These are phyloP conservation scores for Drosophila paracracens DNA, from an alignment of 2,888 invertebrate genomes.

Conservation along the genomic window DNA sequence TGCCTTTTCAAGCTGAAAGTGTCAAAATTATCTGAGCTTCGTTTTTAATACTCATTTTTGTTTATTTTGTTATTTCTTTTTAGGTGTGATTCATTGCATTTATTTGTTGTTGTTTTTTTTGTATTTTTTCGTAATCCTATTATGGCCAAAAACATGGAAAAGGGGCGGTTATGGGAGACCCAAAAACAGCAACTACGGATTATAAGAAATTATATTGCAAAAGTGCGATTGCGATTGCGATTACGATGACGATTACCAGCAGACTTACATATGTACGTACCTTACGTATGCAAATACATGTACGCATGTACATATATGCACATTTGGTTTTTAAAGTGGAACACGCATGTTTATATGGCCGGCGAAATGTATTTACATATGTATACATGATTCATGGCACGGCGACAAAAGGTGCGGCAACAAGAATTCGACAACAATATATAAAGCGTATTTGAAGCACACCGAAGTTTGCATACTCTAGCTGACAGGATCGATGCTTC, in stretches of 20 bases:
- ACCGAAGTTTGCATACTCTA: neutral
- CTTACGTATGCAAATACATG: neutral
- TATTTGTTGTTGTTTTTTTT: neutral
- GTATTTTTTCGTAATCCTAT: constrained; percentile 33
- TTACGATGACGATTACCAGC: constrained; percentile 32
- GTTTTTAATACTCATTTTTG: neutral
- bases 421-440: constrained; percentile 41
- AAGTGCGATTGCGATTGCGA: constrained; percentile 38
- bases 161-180: constrained; percentile 22
- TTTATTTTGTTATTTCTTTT: constrained; percentile 12
- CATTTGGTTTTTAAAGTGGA: constrained; percentile 67
- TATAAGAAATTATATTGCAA: constrained; percentile 62
- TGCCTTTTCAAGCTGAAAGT: constrained; percentile 38
- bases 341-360: constrained; percentile 62
- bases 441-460: neutral
- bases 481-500: neutral
- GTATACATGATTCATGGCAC: constrained; percentile 71
- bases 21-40: constrained; percentile 34
- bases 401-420: constrained; percentile 69
- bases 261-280: constrained; percentile 16
- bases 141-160: constrained; percentile 36
- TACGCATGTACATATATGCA: constrained; percentile 15
- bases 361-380: constrained; percentile 37
- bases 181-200: constrained; percentile 40
- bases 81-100: constrained; percentile 36